Evolutionary conservation across 2,888 invertebrate species (phyloP), one percentile per base, ranked within the genome.

Genomic region (Hoplodrina ambigua): DNA sequence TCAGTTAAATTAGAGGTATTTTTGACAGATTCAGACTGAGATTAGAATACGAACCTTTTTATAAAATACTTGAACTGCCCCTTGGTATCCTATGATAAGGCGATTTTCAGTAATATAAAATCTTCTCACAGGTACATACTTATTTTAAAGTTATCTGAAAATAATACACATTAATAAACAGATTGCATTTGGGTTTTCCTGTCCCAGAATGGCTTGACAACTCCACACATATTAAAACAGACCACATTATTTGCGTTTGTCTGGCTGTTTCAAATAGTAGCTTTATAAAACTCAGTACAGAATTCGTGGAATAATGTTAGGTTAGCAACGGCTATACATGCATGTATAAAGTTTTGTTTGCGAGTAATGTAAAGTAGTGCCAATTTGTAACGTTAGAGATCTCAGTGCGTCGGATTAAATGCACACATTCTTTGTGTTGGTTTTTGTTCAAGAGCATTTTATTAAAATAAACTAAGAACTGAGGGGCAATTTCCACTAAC

Each of bases 351-450:
- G 52, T 63, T 59, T 56, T 50, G 20, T 62, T 67, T 53, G 56
- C 0, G 44, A 30, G 13, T 49, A 13, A 41, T 41, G 41, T 66
- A 49, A 60, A 75, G 17, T 46, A 69, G 65, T 78, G 62, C 75
- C 55, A 65, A 78, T 78, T 74, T 52, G 69, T 59, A 44, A 52
- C 41, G 56, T 56, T 57, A 53, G 44, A 53, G 53, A 49, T 33
- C 58, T 58, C 46, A 44, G 54, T 60, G 15, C 52, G 50, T 33
- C 46, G 30, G 50, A n/a, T 56, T 59, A 49, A 55, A 63, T 60
- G 57, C 52, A 55, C 53, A 58, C 46, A 72, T 62, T 77, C 52
- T 49, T 56, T 20, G 13, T 15, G 20, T 62, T 49, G 41, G 33
- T 60, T 53, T 62, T 59, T 17, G 11, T 10, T 37, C 33, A 25